phyloP scores from a whole-genome alignment of 2,797 vertebrate genomes.

The Acanthurus tractus region DNA sequence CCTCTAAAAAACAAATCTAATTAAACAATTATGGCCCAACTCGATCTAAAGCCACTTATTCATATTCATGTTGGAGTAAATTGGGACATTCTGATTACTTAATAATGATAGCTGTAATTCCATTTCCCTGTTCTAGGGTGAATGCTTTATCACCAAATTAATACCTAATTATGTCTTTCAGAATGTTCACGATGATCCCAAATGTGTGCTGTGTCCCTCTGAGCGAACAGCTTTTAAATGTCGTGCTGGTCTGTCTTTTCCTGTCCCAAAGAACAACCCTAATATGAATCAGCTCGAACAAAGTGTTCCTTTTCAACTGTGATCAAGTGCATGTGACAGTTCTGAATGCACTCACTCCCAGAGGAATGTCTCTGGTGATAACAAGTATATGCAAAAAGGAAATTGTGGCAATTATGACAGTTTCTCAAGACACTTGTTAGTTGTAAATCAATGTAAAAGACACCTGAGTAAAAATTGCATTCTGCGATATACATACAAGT shows the following conservation, averaged over 20 bases:
- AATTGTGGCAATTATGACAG: background rate
- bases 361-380: conserved; percentile 43
- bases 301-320: conserved; percentile 40
- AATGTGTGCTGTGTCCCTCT: conserved; percentile 45
- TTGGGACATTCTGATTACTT: conserved; percentile 61
- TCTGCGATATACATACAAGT: background rate
- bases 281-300: conserved; percentile 15
- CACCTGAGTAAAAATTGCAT: background rate
- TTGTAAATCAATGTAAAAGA: background rate
- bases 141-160: conserved; percentile 71
- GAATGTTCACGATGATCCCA: conserved; percentile 20
- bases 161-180: conserved; percentile 63
- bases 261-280: conserved; percentile 40
- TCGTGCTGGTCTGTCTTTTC: conserved; percentile 30
- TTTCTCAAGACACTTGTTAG: background rate
- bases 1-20: conserved; percentile 53
- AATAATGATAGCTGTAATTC: conserved; percentile 74
- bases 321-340: conserved; percentile 42
- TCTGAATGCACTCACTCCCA: conserved; percentile 44
- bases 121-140: conserved; percentile 63
- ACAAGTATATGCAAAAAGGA: conserved; percentile 21
- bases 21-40: conserved; percentile 51
- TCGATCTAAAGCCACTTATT: conserved; percentile 45
- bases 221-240: conserved; percentile 47
- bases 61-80: conserved; percentile 47